Base-by-base conservation (phyloP, 2,888 invertebrate genomes). In the Petrophora chlorosata region DNA sequence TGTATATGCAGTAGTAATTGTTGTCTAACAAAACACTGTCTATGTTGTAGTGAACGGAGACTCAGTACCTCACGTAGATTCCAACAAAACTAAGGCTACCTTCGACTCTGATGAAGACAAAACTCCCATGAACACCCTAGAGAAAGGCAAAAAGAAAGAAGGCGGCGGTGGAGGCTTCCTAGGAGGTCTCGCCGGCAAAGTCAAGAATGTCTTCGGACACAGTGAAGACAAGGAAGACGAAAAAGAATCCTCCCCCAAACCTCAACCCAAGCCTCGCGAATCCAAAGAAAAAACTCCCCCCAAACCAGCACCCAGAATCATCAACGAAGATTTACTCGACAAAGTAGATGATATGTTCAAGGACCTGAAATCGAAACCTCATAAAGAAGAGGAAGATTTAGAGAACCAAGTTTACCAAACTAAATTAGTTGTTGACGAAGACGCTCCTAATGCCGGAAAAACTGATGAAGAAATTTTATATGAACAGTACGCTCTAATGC, bases 91-190 rank as follows among this genome's bases (percentile, higher is more conserved):
- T 22, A 90, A 91, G 66, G 90, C 92, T 1, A 89, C 90, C 1
- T 89, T 92, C 47, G 91, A 92, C 61, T 92, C 92, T 0, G 90
- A 91, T 33, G 89, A 91, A 64, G 91, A 91, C 42, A 91, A 91
- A 65, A 91, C 90, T 8, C 88, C 91, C 3, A 89, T 90, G 73
- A 91, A 91, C 48, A 88, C 92, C 9, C 76, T 92, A n/a, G 84
- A 88, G 40, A 90, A 89, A 53, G 82, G 92, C 44, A 90, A 90
- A 61, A 82, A 92, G 63, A 88, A 91, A 45, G 73, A 79, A 19
- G 86, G 85, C 0, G 55, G 38, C 7, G 38, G 48, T 5, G 42
- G 40, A 5, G 45, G 84, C 12, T 88, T 90, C 74, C 70, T 89
- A 15, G 86, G 87, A 14, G 87, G 86, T 29, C 76, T 87, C 42